Base-by-base conservation (phyloP, 1,140 invertebrate species). In the Neoseiulus cucumeris region DNA sequence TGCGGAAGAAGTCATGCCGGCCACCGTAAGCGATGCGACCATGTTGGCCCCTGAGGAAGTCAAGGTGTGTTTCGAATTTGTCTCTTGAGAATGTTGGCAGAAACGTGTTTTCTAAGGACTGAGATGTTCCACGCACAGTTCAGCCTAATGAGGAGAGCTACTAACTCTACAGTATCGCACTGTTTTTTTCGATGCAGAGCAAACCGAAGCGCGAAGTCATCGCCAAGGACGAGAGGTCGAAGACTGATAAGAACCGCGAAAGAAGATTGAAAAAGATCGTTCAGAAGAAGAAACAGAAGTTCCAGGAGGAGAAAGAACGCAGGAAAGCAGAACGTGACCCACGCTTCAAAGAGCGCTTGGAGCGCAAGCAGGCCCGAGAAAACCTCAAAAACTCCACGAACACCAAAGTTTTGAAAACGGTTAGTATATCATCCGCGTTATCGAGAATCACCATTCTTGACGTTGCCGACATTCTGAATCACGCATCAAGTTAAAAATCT, bases 1-100 rank as follows among this genome's bases (percentile, higher is more conserved):
- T 30, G 89, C 96, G 82, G 95, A 98, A 78, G 93, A 98, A 78
- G 89, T 94, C n/a, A 89, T 88, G 2, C 93, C 92, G 33, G 79
- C 88, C 1, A 83, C 84, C 25, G 82, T 85, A 0, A 90, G 84
- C 72, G 88, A 94, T 79, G 87, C 85, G 14, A 80, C 83, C 0
- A 75, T 95, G 20, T 76, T 98, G 44, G 93, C 95, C 22, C 94
- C 95, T 2, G 89, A 97, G 77, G 94, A 98, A 83, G 78, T 98
- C 17, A 86, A 77, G 79, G 85, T 84, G 78, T 72, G 66, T 65
- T 33, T 66, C 42, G 22, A 29, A 64, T 55, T 42, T 2, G 9
- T 22, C 22, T 51, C 12, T 28, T 44, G n/a, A 1, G 9, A 9
- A 25, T 68, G 1, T 28, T 44, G 30, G 12, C 7, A 30, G 25